Evolutionary conservation across 2,113 vertebrate species (phyloP), one percentile per base, ranked within the genome.

Genomic region (Epinephelus lanceolatus): DNA sequence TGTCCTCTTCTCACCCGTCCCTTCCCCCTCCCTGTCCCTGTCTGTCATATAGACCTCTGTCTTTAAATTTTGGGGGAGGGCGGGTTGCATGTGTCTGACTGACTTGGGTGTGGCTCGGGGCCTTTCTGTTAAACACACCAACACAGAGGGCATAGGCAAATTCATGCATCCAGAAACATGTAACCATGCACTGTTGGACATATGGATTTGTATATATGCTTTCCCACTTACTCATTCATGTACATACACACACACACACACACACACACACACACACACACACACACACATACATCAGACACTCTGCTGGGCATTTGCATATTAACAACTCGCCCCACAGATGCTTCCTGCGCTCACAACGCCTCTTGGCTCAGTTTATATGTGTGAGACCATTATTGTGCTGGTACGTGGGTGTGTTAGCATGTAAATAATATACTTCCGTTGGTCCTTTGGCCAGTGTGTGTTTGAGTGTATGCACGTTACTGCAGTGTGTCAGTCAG

Each of bases 401-500:
- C 65, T 17, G 23, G 53, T 78, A 9, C n/a, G 73, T 83, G 88
- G 86, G 85, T 83, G 92, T 86, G 90, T 86, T 62, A 86, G 83
- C 77, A 71, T 84, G 72, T 73, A 80, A 80, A 88, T 89, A 78
- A 91, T 91, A 84, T 72, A 91, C 90, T 91, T 92, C 81, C 81
- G 53, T 57, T 56, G 80, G 66, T 77, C 61, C 66, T 78, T 67
- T 23, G 73, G 37, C 77, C 71, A 53, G 19, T 67, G 72, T 63
- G 61, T 72, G 71, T 70, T 68, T 23, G 69, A 67, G 71, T 77
- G 79, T 79, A 3, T 62, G 81, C 37, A 30, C 2, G 30, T 40
- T 80, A 47, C 66, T 13, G 12, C 72, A 77, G 84, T 70, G 83
- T 94, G 93, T 90, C 93, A 90, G 88, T 92, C 90, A 86, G 77